Evolutionary conservation across 1,140 invertebrate species (phyloP), one percentile per base, ranked within the genome.

Genomic region (Drosophila nigromelanica): DNA sequence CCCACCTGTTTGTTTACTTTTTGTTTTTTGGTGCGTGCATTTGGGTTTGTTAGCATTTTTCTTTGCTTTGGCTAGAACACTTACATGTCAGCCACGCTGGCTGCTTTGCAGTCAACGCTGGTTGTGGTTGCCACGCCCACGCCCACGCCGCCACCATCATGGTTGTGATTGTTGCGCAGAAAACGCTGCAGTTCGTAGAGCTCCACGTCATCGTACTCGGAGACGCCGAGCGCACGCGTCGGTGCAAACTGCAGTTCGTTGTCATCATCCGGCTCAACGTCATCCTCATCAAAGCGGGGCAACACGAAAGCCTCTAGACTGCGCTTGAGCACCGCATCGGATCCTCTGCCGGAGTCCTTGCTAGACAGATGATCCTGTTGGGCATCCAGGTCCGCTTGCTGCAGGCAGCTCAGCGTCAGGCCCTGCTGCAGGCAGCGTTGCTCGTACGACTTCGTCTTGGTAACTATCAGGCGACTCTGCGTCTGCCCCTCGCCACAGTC

Each of bases 301-400:
- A 76, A 50, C 11, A 52, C 74, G 42, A 91, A 90, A 60, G 91
- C 90, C 42, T 91, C 90, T 1, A 91, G 47, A 18, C 89, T 91
- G 8, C 89, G 89, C 50, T 91, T 91, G 4, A 90, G 83, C 0
- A 90, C 90, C 15, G 90, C 87, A 82, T 91, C 90, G 0, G 90
- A 91, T 7, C 90, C 90, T 0, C 86, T 91, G 14, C 90, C 90
- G 6, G 90, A 91, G 45, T 91, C 90, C 48, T 91, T 91, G 72
- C 90, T 91, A 1, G 90, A 91, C 10, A 91, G 48, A 72, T 90
- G 90, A 78, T 91, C 90, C 59, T 89, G 90, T 30, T 89, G 81
- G 1, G 69, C 30, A n/a, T 90, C 90, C n/a, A 67, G 27, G 14
- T 79, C 82, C 10, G 76, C 55, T 21, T 87, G 87, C 33, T 78